Evolutionary conservation across 2,888 invertebrate genomes (phyloP).

Genomic region (Pseudanteris insignis): DNA sequence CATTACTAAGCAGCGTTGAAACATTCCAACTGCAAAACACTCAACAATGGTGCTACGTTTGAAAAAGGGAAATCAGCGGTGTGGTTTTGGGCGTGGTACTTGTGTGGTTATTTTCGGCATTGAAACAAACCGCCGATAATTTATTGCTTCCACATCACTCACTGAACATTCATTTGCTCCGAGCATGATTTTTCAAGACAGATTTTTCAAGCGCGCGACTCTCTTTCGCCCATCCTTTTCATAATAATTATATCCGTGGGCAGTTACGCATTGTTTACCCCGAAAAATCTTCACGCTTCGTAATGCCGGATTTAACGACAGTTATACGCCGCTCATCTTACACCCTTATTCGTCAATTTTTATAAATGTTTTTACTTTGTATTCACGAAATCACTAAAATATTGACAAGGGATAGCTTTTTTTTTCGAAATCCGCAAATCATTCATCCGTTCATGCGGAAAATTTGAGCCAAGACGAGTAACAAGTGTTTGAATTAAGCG

Average conservation of each 20-base stretch:
- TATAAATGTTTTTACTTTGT: constrained; percentile 22
- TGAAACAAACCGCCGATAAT: constrained; percentile 28
- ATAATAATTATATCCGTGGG: constrained; percentile 28
- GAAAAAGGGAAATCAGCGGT: constrained; percentile 25
- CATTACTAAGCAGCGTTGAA: constrained; percentile 17
- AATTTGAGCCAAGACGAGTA: too few relatives aligned
- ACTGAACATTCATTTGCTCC: constrained; percentile 13
- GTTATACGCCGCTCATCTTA: constrained; percentile 4
- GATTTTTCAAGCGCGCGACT: constrained; percentile 4
- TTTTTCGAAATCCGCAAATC: constrained; percentile 14
- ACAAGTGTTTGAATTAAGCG: too few relatives aligned
- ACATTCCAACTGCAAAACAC: constrained; percentile 10
- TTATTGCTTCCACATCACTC: constrained; percentile 17
- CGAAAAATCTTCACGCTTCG: constrained; percentile 6
- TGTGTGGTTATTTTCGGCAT: constrained; percentile 15
- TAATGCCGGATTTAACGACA: constrained; percentile 1
- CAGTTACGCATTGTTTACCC: constrained; percentile 13
- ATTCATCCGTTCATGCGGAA: constrained; percentile 5
- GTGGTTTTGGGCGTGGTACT: constrained; percentile 35
- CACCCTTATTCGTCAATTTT: constrained; percentile 12
- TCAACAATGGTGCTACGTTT: constrained; percentile 12
- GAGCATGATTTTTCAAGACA: constrained; percentile 1
- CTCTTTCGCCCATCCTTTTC: constrained; percentile 6
- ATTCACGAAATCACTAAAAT: constrained; percentile 9
- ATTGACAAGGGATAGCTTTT: constrained; percentile 19